Evolutionary conservation across 2,113 vertebrate species (phyloP), one percentile per base, ranked within the genome.

Genomic region (Sceloporus undulatus): DNA sequence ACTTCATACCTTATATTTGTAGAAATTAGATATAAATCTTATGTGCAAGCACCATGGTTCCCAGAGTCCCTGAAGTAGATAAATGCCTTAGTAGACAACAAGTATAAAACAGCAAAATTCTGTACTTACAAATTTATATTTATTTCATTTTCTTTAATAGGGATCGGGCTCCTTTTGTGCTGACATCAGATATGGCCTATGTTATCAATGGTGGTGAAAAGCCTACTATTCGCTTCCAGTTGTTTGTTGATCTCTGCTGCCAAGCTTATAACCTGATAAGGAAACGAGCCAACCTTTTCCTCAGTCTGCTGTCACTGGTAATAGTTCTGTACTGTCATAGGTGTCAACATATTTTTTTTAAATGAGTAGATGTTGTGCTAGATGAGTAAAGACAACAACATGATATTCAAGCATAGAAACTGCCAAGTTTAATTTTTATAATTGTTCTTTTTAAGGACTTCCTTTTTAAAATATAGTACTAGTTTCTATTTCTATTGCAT

Each of bases 121-220:
- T 25, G 42, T 68, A 52, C 62, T 88, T 56, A 52, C 40, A 9
- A 83, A 52, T 54, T 21, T 66, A 38, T 87, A 27, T 27, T 48
- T 48, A 48, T 81, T 66, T 82, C 19, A 62, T 89, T 40, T 95
- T 87, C 83, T 93, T 92, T 92, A 79, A 88, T 93, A 99, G 99
- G 95, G 99, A 99, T 95, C 98, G 99, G 34, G 98, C 98, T 84
- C 99, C 99, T 0, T 99, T 99, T 89, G 99, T 99, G 90, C 97
- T 99, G 90, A 99, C 99, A 3, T 99, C 99, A 2, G 99, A 99
- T 93, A 99, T 99, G 99, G 99, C 99, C 0, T 99, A 99, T 29
- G 99, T 99, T 93, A 99, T 99, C 92, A 99, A 99, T 52, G 99
- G 98, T 11, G 99, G 99, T 16, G 99, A 99, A 94, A 98, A 98